Evolutionary conservation across 2,113 vertebrate genomes (phyloP).

Genomic region (Tringa solitaria): DNA sequence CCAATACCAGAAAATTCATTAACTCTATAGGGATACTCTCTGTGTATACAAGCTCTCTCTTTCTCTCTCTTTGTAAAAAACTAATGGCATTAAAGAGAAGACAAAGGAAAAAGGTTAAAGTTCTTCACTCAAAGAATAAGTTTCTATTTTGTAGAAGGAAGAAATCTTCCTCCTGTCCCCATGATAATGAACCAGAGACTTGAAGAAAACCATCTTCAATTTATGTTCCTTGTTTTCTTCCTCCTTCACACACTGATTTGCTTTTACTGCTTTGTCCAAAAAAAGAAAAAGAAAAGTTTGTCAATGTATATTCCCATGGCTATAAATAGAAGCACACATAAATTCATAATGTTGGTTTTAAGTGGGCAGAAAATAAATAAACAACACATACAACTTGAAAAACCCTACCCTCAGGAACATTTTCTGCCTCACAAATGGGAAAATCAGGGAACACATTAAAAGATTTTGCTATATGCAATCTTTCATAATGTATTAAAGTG

Average conservation of each 20-base stretch:
- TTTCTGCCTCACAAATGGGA: background rate
- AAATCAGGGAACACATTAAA: background rate
- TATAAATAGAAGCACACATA: background rate
- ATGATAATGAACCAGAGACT: background rate
- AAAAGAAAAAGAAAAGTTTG: background rate
- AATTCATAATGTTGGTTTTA: background rate
- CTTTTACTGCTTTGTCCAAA: background rate
- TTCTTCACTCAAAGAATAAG: background rate
- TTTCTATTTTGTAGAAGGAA: background rate
- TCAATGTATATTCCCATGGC: background rate
- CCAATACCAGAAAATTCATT: background rate
- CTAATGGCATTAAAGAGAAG: background rate
- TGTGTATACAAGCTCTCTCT: background rate
- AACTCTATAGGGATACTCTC: background rate
- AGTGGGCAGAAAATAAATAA: background rate
- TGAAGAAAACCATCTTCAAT: background rate
- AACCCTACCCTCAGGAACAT: background rate
- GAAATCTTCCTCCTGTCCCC: background rate
- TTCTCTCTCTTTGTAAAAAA: background rate
- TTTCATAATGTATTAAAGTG: background rate
- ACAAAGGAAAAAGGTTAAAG: background rate
- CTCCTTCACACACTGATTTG: background rate
- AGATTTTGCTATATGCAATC: background rate
- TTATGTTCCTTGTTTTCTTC: background rate
- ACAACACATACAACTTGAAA: background rate